A percentile compares a stretch with the other conserved stretches of the same genome.
phyloP scores from a whole-genome alignment of 2,113 vertebrate genomes.

The Callorhinus ursinus region DNA sequence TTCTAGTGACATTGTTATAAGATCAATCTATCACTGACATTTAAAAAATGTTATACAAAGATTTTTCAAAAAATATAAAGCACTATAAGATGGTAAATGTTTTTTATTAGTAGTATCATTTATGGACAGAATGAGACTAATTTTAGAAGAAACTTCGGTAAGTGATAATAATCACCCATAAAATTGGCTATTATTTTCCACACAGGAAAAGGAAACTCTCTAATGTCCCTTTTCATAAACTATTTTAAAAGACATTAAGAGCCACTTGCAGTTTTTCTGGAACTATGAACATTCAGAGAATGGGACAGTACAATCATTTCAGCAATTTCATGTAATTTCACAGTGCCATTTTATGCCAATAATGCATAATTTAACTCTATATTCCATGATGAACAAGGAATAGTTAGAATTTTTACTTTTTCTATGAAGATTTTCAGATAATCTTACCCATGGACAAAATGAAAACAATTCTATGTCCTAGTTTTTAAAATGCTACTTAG shows the following conservation, averaged over 20 bases:
- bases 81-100: neutral
- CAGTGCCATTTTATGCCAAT: constrained; percentile 12
- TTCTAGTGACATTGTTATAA: neutral
- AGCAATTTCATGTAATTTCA: constrained; percentile 50
- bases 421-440: constrained; percentile 43
- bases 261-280: constrained; percentile 39
- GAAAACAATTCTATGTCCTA: constrained; percentile 8
- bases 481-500: constrained; percentile 31
- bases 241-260: constrained; percentile 54
- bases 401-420: constrained; percentile 47
- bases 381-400: constrained; percentile 38
- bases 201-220: constrained; percentile 23
- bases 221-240: constrained; percentile 26
- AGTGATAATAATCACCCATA: constrained; percentile 27
- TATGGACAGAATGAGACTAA: neutral
- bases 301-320: constrained; percentile 32
- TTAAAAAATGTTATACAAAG: neutral
- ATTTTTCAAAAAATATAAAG: neutral
- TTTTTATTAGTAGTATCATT: constrained; percentile 16
- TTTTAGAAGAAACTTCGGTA: constrained; percentile 41
- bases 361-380: constrained; percentile 34
- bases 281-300: constrained; percentile 39
- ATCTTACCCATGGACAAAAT: neutral
- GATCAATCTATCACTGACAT: neutral
- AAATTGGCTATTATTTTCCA: constrained; percentile 37